Conservation (phyloP, 2,113 vertebrate species). For the Notarius quadriscutis region DNA sequence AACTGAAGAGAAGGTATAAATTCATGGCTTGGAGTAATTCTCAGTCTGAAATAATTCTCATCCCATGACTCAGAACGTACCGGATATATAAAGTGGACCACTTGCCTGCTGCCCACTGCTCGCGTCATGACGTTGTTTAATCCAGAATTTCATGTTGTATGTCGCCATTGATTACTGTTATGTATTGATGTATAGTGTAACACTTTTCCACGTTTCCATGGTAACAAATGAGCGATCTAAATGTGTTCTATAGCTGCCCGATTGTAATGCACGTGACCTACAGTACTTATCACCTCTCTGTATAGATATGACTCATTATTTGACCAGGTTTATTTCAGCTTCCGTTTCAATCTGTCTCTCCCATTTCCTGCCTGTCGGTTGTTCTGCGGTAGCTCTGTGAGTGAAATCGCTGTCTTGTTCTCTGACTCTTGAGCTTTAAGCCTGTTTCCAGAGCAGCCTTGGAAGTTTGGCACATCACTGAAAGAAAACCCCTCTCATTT, state of each 20-base stretch:
- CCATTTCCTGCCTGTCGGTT: constrained; percentile 65
- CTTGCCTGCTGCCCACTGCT: background rate
- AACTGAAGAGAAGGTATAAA: constrained; percentile 90
- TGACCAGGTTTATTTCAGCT: constrained; percentile 34
- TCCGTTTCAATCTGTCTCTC: constrained; percentile 63
- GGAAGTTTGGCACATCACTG: constrained; percentile 51
- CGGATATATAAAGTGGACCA: background rate
- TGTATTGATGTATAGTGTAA: background rate
- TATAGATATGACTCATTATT: background rate
- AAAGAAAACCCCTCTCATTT: constrained; percentile 43
- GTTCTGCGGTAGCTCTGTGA: constrained; percentile 75
- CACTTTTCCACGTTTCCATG: background rate
- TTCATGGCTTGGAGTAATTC: background rate
- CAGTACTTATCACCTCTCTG: background rate
- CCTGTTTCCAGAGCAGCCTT: constrained; percentile 49
- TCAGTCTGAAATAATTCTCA: background rate
- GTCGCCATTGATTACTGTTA: background rate
- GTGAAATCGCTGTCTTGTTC: constrained; percentile 65
- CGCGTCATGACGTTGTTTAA: background rate
- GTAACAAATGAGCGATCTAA: background rate
- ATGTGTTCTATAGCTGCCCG: too few relatives aligned
- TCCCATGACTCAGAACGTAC: background rate
- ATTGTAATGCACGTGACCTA: background rate
- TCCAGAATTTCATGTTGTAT: background rate
- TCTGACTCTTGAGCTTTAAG: constrained; percentile 51